phyloP scores from a whole-genome alignment of 2,888 invertebrate genomes.

The Calliphora vomitoria region DNA sequence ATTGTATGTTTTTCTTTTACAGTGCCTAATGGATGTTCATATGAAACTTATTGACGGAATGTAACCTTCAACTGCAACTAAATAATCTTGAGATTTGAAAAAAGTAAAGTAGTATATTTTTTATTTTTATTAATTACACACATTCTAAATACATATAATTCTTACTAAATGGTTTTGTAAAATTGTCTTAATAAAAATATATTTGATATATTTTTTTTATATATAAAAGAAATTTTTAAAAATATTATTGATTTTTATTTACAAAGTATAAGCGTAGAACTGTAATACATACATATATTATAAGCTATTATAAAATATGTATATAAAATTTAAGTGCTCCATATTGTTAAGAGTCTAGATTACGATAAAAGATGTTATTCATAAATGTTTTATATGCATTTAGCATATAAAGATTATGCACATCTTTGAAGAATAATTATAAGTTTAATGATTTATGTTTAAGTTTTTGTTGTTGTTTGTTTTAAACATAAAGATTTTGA shows the following conservation, averaged over 20 bases:
- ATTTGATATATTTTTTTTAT: conserved; percentile 43
- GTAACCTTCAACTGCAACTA: conserved; percentile 15
- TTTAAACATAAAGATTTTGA: conserved; percentile 45
- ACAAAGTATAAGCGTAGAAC: not conserved
- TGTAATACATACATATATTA: no score
- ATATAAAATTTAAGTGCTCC: conserved; percentile 33
- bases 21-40: conserved; percentile 90
- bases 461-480: no score
- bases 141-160: not conserved
- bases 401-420: no score
- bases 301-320: not conserved
- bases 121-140: not conserved
- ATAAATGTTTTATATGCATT: not conserved
- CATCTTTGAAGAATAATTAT: not conserved
- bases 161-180: conserved; percentile 12
- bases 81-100: no score
- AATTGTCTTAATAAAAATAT: conserved; percentile 20
- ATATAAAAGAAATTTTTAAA: conserved; percentile 20
- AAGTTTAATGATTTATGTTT: not conserved
- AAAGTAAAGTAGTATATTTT: no score
- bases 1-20: no score
- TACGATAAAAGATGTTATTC: no score
- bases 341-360: no score
- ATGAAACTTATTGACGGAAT: conserved; percentile 90
- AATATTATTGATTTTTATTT: conserved; percentile 14